Evolutionary conservation across 2,888 invertebrate genomes (phyloP).

Genomic region (Euspilapteryx auroguttella): DNA sequence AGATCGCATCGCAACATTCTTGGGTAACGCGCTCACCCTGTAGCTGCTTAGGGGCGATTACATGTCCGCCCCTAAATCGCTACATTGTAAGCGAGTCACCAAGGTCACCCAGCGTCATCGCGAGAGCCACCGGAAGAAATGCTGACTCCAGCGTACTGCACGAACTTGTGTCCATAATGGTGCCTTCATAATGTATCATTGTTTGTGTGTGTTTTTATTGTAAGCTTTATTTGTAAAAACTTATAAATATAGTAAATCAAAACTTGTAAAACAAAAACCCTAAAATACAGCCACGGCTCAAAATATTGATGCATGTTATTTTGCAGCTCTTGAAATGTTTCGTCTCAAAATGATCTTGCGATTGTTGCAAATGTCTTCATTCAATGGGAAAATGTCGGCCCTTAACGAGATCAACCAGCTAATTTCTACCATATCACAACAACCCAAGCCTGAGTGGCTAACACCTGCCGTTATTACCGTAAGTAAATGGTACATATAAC

Average conservation of each 20-base stretch:
- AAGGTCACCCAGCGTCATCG: no score
- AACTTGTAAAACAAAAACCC: no score
- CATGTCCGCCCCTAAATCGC: conserved; percentile 31
- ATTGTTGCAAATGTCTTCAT: conserved; percentile 93
- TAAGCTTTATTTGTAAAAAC: no score
- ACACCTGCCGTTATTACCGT: conserved; percentile 94
- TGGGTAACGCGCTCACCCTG: conserved; percentile 48
- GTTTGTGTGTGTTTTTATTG: conserved; percentile 2
- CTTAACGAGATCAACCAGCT: conserved; percentile 98
- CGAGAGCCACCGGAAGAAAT: no score
- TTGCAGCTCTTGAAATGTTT: conserved; percentile 89
- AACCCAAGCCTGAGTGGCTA: conserved; percentile 90
- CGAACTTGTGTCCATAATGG: no score
- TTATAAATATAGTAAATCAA: no score
- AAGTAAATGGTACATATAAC: conserved; percentile 29
- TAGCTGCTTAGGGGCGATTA: conserved; percentile 57
- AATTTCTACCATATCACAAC: conserved; percentile 87
- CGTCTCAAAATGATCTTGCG: conserved; percentile 93
- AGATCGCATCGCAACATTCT: no score
- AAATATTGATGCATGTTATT: no score
- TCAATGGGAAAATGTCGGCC: conserved; percentile 99
- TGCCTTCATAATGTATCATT: conserved; percentile 6
- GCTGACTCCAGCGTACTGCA: no score
- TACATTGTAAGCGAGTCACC: conserved; percentile 27
- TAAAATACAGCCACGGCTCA: no score